Evolutionary conservation across 2,888 invertebrate species (phyloP).

Genomic region (Chaitophorus viminalis): DNA sequence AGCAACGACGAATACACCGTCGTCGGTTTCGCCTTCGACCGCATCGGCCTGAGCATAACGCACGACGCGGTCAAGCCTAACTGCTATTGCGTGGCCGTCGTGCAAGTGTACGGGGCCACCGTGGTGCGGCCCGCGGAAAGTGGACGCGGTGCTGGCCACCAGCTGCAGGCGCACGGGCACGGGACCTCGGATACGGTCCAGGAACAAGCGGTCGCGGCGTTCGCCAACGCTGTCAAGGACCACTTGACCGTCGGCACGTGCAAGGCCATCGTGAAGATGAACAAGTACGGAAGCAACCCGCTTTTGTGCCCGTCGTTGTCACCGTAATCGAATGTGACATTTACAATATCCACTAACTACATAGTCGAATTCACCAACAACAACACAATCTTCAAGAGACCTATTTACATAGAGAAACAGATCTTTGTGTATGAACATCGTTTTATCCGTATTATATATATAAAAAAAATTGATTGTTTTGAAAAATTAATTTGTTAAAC

Average conservation of each 20-base stretch:
- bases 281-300: background rate
- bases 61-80: background rate
- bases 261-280: background rate
- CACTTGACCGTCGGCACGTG: constrained; percentile 25
- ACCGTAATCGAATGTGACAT: background rate
- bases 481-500: too few species aligned
- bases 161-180: background rate
- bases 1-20: background rate
- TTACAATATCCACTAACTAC: background rate
- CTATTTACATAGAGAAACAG: too few species aligned
- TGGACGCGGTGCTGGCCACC: too few species aligned
- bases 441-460: too few species aligned
- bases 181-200: too few species aligned
- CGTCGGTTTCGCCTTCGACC: background rate
- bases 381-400: too few species aligned
- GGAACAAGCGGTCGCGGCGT: background rate
- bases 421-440: too few species aligned
- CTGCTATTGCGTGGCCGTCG: background rate
- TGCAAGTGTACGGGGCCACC: background rate
- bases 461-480: too few species aligned
- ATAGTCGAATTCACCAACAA: too few species aligned
- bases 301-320: background rate
- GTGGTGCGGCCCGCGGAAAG: background rate
- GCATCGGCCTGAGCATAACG: background rate
- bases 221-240: background rate